Evolutionary conservation across 2,888 invertebrate genomes (phyloP), one percentile per base, ranked within the genome.

Genomic region (Pammene aurita): DNA sequence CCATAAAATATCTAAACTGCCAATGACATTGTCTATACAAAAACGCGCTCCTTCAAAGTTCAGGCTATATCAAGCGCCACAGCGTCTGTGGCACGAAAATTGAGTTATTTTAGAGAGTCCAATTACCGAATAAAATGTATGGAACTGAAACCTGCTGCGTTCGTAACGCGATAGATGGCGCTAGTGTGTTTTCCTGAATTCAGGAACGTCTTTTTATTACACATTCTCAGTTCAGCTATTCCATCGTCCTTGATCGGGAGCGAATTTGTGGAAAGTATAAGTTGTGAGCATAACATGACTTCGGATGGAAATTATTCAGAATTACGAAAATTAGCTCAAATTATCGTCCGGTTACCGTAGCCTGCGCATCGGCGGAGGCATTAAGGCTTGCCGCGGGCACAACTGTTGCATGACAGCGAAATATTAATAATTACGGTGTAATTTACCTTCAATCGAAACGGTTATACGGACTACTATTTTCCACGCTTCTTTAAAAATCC

Each of bases 281-380:
- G 85, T 86, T 84, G 79, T 79, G 84, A 81, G 76, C 84, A 80
- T 72, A 89, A 90, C 89, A 90, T 90, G 89, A 84, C 85, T 87
- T 89, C 78, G 77, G 80, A 78, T 77, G 81, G 74, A 88, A 89
- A 90, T 89, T 89, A 84, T 85, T 84, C 83, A 75, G 82, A 90
- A 91, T 90, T 90, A 88, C 84, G 84, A 80, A 89, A 92, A 92
- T 92, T 90, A 87, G 85, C 81, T 83, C 85, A 87, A 91, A 92
- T 92, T 92, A 92, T 91, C 89, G 84, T 84, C 74, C 75, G 77
- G 85, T 85, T 84, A 84, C 85, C 78, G 81, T 80, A 78, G 81
- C 79, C 72, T 84, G 82, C 84, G 82, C 84, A 84, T 86, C 85
- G 81, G 80, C 73, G 78, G 69, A 71, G 75, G 80, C 85, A 84